Evolutionary conservation across 2,888 invertebrate species (phyloP), one percentile per base, ranked within the genome.

Genomic region (Tetheella fluctuosa): DNA sequence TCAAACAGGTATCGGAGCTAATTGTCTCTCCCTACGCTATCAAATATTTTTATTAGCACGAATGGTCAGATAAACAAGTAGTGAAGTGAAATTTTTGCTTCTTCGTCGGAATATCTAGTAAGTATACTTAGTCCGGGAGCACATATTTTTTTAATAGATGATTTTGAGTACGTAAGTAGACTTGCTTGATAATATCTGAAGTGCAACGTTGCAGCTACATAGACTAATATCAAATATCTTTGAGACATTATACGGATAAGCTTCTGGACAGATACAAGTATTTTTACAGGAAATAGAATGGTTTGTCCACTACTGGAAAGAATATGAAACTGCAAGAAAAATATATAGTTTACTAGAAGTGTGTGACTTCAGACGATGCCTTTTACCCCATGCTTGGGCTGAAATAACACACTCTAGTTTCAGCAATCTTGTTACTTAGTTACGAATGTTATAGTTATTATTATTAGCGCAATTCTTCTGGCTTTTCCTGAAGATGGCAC

Each of bases 21-120:
- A 15, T 39, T 20, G 48, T 25, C 2, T 6, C 25, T 48, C 17
- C 10, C 10, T 2, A 13, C 13, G 13, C 34, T 12, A 48, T 48
- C 10, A 48, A 37, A n/a, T n/a, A 39, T 4, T 5, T 34, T 2
- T 34, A 17, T 7, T 48, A 8, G 10, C 20, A 20, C 20, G 8
- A n/a, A 48, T 20, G 20, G 8, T 10, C 48, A 10, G 48, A 1
- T 48, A 48, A 20, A 7, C 4, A 48, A 48, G 62, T 64, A 63
- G 30, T 57, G 53, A 56, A 60, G 23, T 59, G 54, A 60, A 59
- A 48, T 64, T 42, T 60, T 60, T 58, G 23, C 34, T 13, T 12
- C 54, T 60, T 57, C 62, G 10, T 20, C 20, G 48, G 20, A 20
- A 42, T 42, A 42, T 7, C 17, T 48, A 8, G 48, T 48, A 20